Percentiles rank a stretch among this genome's conserved stretches.
Evolutionary conservation across 1,140 invertebrate genomes (phyloP).

Genomic region (Stenopsyche tienmushanensis): DNA sequence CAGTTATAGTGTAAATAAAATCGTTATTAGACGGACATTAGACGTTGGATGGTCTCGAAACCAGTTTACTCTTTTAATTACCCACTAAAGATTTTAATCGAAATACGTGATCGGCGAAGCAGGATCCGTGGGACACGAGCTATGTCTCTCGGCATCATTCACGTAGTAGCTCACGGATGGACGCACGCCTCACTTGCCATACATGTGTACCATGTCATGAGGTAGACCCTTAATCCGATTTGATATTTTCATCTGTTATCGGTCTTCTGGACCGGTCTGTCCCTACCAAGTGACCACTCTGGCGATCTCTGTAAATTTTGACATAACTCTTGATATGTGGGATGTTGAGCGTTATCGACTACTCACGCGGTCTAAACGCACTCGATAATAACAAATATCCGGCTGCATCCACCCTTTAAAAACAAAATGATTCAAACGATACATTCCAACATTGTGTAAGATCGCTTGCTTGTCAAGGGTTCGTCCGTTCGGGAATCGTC

Average conservation of each 20-base stretch:
- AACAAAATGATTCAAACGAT: too few species aligned
- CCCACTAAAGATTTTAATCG: slow-evolving; percentile 39
- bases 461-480: too few species aligned
- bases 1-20: not conserved
- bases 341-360: too few species aligned
- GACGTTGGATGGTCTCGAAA: slow-evolving; percentile 17
- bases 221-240: not conserved
- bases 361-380: too few species aligned
- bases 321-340: too few species aligned
- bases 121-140: not conserved
- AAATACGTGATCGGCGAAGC: slow-evolving; percentile 29
- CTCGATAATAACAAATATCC: too few species aligned
- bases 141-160: not conserved
- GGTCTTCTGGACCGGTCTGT: too few species aligned
- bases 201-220: not conserved
- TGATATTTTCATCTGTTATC: not conserved
- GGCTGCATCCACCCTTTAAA: too few species aligned
- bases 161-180: not conserved
- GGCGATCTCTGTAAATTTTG: too few species aligned
- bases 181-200: not conserved
- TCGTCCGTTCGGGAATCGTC: not conserved
- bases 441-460: too few species aligned
- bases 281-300: too few species aligned
- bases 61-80: slow-evolving; percentile 37
- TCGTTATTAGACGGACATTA: not conserved